Conservation (phyloP, 2,113 vertebrate genomes). For the Eurystomus gularis region DNA sequence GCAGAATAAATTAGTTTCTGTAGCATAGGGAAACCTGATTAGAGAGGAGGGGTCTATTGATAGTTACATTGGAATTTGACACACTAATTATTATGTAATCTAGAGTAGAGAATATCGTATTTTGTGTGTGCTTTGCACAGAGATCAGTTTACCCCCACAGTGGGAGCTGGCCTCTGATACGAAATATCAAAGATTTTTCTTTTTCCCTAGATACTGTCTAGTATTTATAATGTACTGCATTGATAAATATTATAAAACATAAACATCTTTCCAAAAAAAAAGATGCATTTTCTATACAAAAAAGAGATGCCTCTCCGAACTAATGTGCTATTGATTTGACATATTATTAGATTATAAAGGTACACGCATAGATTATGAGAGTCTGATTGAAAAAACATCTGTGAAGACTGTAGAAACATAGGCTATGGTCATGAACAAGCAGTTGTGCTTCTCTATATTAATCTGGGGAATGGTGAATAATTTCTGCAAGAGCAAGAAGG, state of each 20-base stretch:
- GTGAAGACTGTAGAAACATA: not conserved
- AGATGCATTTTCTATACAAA: not conserved
- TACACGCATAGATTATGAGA: not conserved
- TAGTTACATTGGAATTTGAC: not conserved
- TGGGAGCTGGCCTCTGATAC: not conserved
- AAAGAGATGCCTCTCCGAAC: not conserved
- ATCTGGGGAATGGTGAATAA: not conserved
- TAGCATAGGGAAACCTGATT: not conserved
- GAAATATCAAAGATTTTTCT: not conserved
- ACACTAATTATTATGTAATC: not conserved
- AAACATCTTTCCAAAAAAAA: not conserved
- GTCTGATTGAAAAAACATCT: not conserved
- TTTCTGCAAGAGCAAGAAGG: not conserved
- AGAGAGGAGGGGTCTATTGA: not conserved
- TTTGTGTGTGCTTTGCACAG: not conserved
- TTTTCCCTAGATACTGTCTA: not conserved
- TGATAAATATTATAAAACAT: not conserved
- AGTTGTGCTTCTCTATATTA: not conserved
- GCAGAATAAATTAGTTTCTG: slow-evolving; percentile 3
- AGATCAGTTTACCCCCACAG: not conserved
- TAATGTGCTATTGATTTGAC: not conserved
- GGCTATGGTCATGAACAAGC: not conserved
- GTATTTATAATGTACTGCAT: not conserved
- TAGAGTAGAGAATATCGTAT: not conserved
- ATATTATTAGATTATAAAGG: not conserved